A percentile compares a stretch with the other conserved stretches of the same genome.
These are phyloP conservation scores for Botia kubotai DNA, from an alignment of 2,797 vertebrate species.

Conservation along the genomic window DNA sequence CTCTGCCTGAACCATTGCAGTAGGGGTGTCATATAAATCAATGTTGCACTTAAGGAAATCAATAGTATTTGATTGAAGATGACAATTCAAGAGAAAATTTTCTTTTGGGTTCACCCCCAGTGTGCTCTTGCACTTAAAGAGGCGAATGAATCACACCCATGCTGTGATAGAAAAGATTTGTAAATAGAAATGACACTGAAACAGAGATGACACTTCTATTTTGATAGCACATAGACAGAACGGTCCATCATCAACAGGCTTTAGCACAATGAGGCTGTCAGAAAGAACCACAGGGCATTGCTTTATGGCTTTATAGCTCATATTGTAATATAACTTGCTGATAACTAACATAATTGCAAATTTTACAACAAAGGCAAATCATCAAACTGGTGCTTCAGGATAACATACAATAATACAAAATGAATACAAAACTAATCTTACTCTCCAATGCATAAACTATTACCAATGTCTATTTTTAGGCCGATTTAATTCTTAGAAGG, in stretches of 20 bases:
- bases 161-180: too few relatives aligned
- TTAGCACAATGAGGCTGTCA: neutral
- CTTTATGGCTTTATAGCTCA: neutral
- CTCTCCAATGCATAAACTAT: neutral
- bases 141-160: neutral
- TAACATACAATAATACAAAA: neutral
- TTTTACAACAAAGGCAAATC: neutral
- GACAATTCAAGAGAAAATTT: constrained; percentile 44
- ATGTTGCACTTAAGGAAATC: constrained; percentile 62
- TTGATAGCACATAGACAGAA: neutral
- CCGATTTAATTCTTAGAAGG: neutral
- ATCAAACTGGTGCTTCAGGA: neutral
- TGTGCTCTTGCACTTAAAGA: constrained; percentile 12
- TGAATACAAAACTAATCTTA: neutral
- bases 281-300: neutral
- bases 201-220: neutral
- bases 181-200: too few relatives aligned
- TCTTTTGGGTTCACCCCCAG: constrained; percentile 37
- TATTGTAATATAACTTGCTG: neutral
- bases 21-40: constrained; percentile 62
- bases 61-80: constrained; percentile 63
- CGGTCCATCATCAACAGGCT: neutral
- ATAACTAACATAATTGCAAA: neutral
- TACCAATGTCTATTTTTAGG: neutral
- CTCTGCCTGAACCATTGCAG: constrained; percentile 53